These are phyloP conservation scores for Petrocephalus microphthalmus DNA, from an alignment of 2,113 vertebrate species.

Conservation along the genomic window DNA sequence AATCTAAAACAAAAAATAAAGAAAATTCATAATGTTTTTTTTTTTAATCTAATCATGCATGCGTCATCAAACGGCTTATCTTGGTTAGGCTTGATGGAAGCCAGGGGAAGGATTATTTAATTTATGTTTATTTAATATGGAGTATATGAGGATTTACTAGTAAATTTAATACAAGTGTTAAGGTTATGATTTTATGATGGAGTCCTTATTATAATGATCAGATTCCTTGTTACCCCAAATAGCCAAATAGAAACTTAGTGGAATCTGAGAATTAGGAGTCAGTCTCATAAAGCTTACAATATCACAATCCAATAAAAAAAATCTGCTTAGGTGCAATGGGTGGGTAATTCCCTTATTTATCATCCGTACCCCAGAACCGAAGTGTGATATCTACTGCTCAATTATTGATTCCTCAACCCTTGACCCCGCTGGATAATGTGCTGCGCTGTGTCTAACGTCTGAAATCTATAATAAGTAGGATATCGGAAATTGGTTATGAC, in stretches of 20 bases:
- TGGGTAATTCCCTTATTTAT: not conserved
- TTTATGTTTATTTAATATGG: not conserved
- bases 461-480: not conserved
- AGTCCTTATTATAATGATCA: not conserved
- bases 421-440: not conserved
- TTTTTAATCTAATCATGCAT: not conserved
- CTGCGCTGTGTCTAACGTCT: not conserved
- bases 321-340: not conserved
- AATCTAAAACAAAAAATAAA: not conserved
- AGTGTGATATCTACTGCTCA: not conserved
- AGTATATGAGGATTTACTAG: not conserved
- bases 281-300: not conserved
- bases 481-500: not conserved
- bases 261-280: not conserved
- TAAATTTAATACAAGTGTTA: not conserved
- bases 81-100: not conserved
- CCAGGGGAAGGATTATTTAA: not conserved
- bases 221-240: not conserved
- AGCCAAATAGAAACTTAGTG: not conserved
- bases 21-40: not conserved
- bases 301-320: not conserved
- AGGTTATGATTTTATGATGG: not conserved
- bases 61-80: not conserved
- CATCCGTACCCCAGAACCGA: not conserved
- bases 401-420: not conserved